phyloP scores from a whole-genome alignment of 2,797 vertebrate species.

The Molossus molossus region DNA sequence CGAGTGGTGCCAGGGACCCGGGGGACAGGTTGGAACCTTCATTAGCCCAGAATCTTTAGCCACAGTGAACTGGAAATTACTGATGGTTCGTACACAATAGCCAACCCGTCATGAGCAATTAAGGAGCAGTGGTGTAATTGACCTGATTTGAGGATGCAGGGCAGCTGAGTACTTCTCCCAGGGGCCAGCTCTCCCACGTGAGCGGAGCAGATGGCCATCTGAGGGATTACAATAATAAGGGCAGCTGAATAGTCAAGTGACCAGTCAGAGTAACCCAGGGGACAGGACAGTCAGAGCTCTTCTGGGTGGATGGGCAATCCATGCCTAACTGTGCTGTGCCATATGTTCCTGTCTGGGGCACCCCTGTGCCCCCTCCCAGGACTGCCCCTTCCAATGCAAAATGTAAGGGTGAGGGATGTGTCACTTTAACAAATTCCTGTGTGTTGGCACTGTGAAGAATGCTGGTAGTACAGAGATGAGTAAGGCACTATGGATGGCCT shows the following conservation, averaged over 20 bases:
- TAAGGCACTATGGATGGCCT: neutral
- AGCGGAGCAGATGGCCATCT: conserved; percentile 76
- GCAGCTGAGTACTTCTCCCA: conserved; percentile 77
- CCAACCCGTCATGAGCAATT: conserved; percentile 72
- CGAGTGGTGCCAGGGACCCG: conserved; percentile 47
- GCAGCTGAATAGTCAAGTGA: conserved; percentile 79
- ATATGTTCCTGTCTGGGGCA: conserved; percentile 74
- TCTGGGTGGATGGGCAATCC: conserved; percentile 75
- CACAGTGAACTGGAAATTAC: conserved; percentile 84
- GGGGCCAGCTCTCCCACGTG: conserved; percentile 66
- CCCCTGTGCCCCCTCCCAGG: neutral
- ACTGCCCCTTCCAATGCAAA: conserved; percentile 45
- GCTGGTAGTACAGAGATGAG: neutral
- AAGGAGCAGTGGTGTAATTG: conserved; percentile 77
- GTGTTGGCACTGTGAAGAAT: conserved; percentile 16
- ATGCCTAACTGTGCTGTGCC: conserved; percentile 11
- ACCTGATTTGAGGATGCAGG: conserved; percentile 75
- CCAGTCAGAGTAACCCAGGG: conserved; percentile 80
- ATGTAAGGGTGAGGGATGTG: neutral
- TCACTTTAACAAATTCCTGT: conserved; percentile 29
- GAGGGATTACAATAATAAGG: conserved; percentile 80
- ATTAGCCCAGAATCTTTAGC: conserved; percentile 80
- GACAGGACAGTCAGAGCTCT: conserved; percentile 75
- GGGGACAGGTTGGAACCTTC: conserved; percentile 74
- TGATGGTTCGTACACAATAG: conserved; percentile 78